phyloP scores from a whole-genome alignment of 2,113 vertebrate genomes.

The Alaudala cheleensis region DNA sequence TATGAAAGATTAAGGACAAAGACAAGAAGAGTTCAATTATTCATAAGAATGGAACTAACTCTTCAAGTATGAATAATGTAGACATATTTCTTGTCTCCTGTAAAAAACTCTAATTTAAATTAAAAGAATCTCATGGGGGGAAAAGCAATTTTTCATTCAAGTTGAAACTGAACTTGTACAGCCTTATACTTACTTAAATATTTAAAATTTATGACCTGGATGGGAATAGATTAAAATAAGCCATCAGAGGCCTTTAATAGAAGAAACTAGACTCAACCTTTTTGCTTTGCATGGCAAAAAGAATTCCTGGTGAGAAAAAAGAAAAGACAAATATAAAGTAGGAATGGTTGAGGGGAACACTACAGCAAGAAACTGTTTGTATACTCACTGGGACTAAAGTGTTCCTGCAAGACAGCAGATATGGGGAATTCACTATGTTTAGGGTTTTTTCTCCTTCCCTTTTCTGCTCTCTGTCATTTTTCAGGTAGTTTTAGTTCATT shows the following conservation, averaged over 20 bases:
- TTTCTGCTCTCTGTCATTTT: background rate
- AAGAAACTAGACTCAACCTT: background rate
- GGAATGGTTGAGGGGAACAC: background rate
- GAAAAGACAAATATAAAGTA: background rate
- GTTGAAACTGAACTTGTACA: background rate
- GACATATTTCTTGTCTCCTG: constrained; percentile 1
- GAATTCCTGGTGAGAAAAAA: background rate
- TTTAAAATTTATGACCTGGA: constrained; percentile 1
- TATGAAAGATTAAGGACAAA: constrained; percentile 31
- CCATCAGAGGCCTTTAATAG: background rate
- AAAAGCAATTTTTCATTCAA: constrained; percentile 9
- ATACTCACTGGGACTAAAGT: background rate
- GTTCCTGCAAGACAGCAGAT: background rate
- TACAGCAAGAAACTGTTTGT: background rate
- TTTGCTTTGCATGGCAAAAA: background rate
- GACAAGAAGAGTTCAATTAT: constrained; percentile 29
- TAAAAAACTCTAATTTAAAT: constrained; percentile 20
- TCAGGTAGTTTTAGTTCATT: background rate
- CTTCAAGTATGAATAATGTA: constrained; percentile 46
- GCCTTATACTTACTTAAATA: constrained; percentile 2
- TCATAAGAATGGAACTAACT: constrained; percentile 26
- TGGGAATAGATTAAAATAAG: background rate
- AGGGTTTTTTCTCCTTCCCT: background rate
- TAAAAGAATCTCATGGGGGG: background rate
- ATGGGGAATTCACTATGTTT: background rate